Percentiles rank a stretch among this genome's conserved stretches.
Evolutionary conservation across 2,888 invertebrate species (phyloP).

Genomic region (Patella depressa): DNA sequence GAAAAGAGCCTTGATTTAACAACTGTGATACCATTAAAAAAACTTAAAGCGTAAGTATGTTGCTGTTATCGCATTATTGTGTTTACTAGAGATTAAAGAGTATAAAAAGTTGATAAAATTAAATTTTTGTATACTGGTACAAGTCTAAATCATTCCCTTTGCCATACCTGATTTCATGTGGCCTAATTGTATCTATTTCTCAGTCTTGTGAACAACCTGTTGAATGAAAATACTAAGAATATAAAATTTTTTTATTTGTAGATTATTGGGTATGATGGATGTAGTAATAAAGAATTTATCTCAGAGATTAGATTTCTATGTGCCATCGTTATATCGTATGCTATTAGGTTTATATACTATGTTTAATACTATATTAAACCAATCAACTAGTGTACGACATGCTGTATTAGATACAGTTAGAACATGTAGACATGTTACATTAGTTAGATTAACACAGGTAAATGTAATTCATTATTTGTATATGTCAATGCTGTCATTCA

Average conservation of each 20-base stretch:
- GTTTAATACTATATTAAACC: conserved; percentile 76
- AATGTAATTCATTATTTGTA: not conserved
- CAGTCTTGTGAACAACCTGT: too few relatives aligned
- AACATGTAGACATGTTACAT: conserved; percentile 56
- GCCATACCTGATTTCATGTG: not conserved
- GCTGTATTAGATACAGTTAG: conserved; percentile 62
- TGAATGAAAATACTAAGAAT: not conserved
- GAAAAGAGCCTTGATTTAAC: conserved; percentile 75
- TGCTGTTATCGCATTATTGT: too few relatives aligned
- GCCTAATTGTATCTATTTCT: not conserved
- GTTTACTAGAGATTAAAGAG: too few relatives aligned
- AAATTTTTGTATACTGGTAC: too few relatives aligned
- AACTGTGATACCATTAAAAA: conserved; percentile 74
- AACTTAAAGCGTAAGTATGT: conserved; percentile 80
- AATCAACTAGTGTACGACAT: conserved; percentile 62
- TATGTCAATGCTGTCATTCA: too few relatives aligned
- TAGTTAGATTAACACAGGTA: conserved; percentile 63
- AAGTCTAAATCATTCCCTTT: too few relatives aligned
- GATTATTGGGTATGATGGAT: conserved; percentile 76
- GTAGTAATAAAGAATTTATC: conserved; percentile 74
- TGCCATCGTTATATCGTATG: conserved; percentile 81
- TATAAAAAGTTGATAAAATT: too few relatives aligned
- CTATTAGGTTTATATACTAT: conserved; percentile 80
- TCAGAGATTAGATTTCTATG: conserved; percentile 79
- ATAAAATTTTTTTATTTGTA: conserved; percentile 71